Base-by-base conservation (phyloP, 2,797 vertebrate genomes). In the Thaleichthys pacificus region DNA sequence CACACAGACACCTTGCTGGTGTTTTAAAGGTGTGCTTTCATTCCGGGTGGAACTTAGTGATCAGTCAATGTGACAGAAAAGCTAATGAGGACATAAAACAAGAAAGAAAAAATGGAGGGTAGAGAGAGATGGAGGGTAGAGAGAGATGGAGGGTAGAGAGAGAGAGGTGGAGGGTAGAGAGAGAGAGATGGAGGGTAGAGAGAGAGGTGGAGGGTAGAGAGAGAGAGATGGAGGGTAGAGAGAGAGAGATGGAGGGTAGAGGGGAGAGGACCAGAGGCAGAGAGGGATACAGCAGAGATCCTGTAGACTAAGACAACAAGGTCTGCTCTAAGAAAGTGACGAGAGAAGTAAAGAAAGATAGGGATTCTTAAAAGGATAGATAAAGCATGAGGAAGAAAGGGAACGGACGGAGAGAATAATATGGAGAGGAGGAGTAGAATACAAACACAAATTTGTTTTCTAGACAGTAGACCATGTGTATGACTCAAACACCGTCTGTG, bases 51-150 rank as follows among this genome's bases (percentile, higher is more conserved):
- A 90, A 86, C 92, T 94, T 94, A 92, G 93, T 90, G 92, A 93
- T 94, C 90, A 30, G 92, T 93, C 92, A 92, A 83, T 92, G 93
- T 93, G 94, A 95, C 93, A 85, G 89, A 75, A 69, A 89, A 77
- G 32, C 92, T 96, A 96, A 96, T 96, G 93, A 94, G 93, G 91
- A 93, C 94, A 93, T 94, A 94, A 94, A 95, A 91, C 80, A 87
- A 63, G 30, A 38, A 22, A 30, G 17, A 4, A 19, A 32, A 47
- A 8, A 67, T 61, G 49, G 64, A 66, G 69, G 82, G 77, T 77
- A 77, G 68, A 69, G 28, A 9, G 35, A 22, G 68, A 77, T 63
- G 54, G 24, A 72, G 24, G 38, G 11, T 24, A 21, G 35, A 21
- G 75, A 38, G 5, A 22, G 15, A 71, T n/a, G 15, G 5, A 22